These are phyloP conservation scores for Pangasius djambal DNA, from an alignment of 2,797 vertebrate genomes.

Conservation along the genomic window DNA sequence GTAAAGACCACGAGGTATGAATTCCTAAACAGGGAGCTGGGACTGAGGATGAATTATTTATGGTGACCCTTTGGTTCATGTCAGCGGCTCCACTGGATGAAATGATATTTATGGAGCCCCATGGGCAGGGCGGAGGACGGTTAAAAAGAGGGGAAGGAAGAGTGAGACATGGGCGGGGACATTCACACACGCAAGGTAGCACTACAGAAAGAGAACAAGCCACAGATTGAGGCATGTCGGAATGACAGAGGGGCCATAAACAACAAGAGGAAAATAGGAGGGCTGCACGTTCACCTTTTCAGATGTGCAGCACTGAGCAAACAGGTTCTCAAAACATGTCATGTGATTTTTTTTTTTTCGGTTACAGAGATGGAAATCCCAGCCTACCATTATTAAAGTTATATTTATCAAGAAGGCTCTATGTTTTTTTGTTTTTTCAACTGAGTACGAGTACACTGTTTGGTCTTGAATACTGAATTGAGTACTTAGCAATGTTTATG, in stretches of 20 bases:
- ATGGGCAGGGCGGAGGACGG: constrained; percentile 63
- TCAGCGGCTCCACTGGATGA: constrained; percentile 85
- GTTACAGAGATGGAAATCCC: neutral
- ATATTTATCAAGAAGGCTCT: neutral
- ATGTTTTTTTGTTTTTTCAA: neutral
- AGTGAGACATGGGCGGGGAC: constrained; percentile 7
- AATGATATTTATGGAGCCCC: constrained; percentile 91
- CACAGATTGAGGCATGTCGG: constrained; percentile 30
- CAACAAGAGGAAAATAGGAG: constrained; percentile 21
- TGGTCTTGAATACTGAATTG: neutral
- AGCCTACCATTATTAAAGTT: neutral
- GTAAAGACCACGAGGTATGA: constrained; percentile 63
- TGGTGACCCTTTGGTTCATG: constrained; percentile 80
- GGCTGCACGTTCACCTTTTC: neutral
- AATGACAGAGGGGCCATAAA: constrained; percentile 35
- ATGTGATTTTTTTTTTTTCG: neutral
- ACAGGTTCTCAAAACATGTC: neutral
- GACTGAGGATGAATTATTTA: constrained; percentile 87
- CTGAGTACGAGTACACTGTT: neutral
- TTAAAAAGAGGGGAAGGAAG: constrained; percentile 46
- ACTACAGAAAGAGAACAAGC: constrained; percentile 29
- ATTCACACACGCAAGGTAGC: constrained; percentile 51
- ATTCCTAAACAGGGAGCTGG: constrained; percentile 81
- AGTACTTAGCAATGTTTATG: neutral
- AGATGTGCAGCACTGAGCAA: neutral